A percentile compares a stretch with the other conserved stretches of the same genome.
phyloP scores from a whole-genome alignment of 2,113 vertebrate genomes.

The Procavia capensis region DNA sequence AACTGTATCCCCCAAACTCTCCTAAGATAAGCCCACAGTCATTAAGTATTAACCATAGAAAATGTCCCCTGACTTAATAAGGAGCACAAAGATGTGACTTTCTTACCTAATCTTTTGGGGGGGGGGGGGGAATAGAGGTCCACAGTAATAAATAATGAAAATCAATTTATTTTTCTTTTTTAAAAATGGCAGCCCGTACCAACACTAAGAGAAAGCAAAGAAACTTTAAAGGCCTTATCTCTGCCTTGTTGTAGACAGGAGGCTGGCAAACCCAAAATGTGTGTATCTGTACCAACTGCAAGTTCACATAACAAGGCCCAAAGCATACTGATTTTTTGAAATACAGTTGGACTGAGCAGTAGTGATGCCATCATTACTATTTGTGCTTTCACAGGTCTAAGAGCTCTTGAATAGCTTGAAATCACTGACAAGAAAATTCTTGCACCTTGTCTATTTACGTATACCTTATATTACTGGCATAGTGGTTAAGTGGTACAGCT shows the following conservation, averaged over 20 bases:
- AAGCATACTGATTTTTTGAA: not conserved
- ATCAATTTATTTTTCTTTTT: not conserved
- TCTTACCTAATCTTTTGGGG: not conserved
- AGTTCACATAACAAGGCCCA: not conserved
- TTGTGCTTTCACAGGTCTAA: not conserved
- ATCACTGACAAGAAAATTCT: not conserved
- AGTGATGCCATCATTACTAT: not conserved
- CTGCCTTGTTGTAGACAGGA: not conserved
- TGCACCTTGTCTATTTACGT: not conserved
- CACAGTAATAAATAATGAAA: not conserved
- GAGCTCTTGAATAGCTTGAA: not conserved
- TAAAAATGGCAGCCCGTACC: not conserved
- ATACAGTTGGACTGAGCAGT: not conserved
- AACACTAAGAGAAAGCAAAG: not conserved
- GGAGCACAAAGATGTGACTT: not conserved
- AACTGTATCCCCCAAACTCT: not conserved
- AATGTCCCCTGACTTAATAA: not conserved
- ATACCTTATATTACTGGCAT: not conserved
- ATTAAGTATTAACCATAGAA: not conserved
- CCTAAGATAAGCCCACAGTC: not conserved
- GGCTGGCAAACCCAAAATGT: not conserved
- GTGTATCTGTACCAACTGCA: not conserved
- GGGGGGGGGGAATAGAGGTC: too few relatives aligned
- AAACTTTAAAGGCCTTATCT: not conserved
- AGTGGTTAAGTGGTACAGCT: too few relatives aligned